phyloP scores from a whole-genome alignment of 2,113 vertebrate genomes.

The Poeciliopsis prolifica region DNA sequence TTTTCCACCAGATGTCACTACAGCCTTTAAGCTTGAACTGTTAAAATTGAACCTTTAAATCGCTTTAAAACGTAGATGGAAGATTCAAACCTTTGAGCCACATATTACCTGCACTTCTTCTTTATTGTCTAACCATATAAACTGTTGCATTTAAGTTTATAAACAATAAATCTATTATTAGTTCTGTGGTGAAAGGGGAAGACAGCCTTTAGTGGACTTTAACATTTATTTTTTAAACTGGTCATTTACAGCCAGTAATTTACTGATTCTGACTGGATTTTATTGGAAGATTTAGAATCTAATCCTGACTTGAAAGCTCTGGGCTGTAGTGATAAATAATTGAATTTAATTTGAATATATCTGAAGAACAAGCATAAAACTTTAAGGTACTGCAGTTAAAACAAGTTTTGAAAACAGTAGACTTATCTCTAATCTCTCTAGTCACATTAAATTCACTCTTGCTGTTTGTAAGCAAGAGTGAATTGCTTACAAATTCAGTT shows the following conservation, averaged over 20 bases:
- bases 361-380: neutral
- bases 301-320: neutral
- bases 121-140: neutral
- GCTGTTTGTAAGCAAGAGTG: neutral
- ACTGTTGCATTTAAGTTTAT: neutral
- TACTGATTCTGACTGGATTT: neutral
- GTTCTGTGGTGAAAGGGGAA: neutral
- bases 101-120: neutral
- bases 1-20: constrained; percentile 9
- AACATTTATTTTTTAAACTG: neutral
- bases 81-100: neutral
- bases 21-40: neutral
- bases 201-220: neutral
- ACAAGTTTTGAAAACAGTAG: no score
- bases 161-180: neutral
- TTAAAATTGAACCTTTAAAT: neutral
- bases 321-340: neutral
- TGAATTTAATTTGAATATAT: neutral
- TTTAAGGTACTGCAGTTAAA: neutral
- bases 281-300: neutral
- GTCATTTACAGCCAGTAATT: neutral
- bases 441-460: neutral
- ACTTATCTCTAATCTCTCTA: no score
- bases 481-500: no score
- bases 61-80: neutral